These are phyloP conservation scores for Creontiades dilutus DNA, from an alignment of 2,888 invertebrate species.

Conservation along the genomic window DNA sequence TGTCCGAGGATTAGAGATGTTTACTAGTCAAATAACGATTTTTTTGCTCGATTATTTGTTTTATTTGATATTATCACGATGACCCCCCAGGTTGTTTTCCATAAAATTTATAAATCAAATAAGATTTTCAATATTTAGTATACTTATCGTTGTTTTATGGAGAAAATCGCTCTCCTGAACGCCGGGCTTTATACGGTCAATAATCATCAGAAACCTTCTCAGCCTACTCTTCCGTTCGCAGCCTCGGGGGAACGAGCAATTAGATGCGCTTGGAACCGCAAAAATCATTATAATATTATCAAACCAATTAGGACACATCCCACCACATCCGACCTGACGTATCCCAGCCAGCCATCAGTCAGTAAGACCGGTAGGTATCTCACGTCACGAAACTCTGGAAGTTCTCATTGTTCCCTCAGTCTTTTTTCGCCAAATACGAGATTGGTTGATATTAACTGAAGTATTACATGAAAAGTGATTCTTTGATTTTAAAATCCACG, in stretches of 20 bases:
- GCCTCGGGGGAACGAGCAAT: not conserved
- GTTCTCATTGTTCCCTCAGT: not conserved
- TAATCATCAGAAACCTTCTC: not conserved
- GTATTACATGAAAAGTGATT: too few species aligned
- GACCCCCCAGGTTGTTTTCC: too few species aligned
- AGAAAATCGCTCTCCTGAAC: not conserved
- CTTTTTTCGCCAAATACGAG: not conserved
- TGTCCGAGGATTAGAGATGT: too few species aligned
- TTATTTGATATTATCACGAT: too few species aligned
- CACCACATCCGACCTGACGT: conserved; percentile 4
- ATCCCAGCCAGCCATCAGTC: not conserved
- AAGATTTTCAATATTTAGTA: too few species aligned
- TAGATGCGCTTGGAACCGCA: conserved; percentile 22
- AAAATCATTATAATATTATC: conserved; percentile 39
- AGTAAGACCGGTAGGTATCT: conserved; percentile 32
- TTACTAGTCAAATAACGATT: too few species aligned
- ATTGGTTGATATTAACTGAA: too few species aligned
- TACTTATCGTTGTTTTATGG: too few species aligned
- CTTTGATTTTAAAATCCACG: too few species aligned
- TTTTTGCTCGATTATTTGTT: too few species aligned
- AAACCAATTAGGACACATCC: conserved; percentile 10
- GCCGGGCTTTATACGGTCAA: not conserved
- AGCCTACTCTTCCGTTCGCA: not conserved
- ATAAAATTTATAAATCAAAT: too few species aligned
- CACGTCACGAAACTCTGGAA: conserved; percentile 9